Evolutionary conservation across 2,888 invertebrate species (phyloP).

Genomic region (Drosophila fungiperda): DNA sequence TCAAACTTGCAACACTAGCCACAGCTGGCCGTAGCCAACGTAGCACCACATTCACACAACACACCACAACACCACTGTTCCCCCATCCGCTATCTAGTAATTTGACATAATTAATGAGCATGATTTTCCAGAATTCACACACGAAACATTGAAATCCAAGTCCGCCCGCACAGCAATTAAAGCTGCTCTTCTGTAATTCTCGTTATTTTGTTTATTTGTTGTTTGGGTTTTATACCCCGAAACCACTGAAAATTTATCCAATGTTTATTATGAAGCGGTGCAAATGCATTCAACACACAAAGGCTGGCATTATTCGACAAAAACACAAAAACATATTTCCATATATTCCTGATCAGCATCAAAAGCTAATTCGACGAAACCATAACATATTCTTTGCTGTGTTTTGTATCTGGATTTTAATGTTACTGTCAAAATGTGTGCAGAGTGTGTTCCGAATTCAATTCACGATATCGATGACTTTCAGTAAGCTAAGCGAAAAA

Average conservation of each 20-base stretch:
- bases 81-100: conserved; percentile 12
- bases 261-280: not conserved
- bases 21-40: not conserved
- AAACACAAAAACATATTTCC: too few species aligned
- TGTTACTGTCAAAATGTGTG: conserved; percentile 47
- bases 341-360: not conserved
- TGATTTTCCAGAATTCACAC: conserved; percentile 57
- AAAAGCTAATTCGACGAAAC: not conserved
- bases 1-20: conserved; percentile 68
- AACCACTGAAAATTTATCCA: not conserved
- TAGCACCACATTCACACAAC: not conserved
- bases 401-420: conserved; percentile 52
- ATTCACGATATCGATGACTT: conserved; percentile 16
- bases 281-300: not conserved
- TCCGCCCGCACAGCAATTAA: conserved; percentile 37
- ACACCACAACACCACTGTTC: not conserved
- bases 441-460: conserved; percentile 29
- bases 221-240: not conserved
- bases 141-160: conserved; percentile 41
- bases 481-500: not conserved
- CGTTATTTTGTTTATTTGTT: not conserved
- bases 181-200: conserved; percentile 14
- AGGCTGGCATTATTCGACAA: not conserved
- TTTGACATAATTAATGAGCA: conserved; percentile 74
- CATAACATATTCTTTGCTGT: conserved; percentile 7